Conservation (phyloP, 1,140 invertebrate genomes). For the Ceratoteleas bidentatus region DNA sequence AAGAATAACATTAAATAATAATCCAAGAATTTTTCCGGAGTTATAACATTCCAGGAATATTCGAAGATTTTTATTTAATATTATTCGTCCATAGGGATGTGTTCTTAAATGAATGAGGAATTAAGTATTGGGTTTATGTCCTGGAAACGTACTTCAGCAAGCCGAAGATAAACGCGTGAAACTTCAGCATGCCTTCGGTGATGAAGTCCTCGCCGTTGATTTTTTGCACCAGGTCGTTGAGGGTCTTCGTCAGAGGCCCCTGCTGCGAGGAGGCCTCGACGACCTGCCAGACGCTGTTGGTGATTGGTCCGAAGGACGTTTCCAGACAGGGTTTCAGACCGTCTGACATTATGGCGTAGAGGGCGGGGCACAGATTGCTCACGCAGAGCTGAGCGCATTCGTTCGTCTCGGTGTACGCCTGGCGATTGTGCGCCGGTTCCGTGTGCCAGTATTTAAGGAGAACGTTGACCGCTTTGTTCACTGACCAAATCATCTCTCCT, state of each 20-base stretch:
- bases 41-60: no score
- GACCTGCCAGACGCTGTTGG: constrained; percentile 94
- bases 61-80: no score
- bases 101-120: no score
- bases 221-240: constrained; percentile 92
- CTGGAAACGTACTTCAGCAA: constrained; percentile 89
- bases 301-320: constrained; percentile 92
- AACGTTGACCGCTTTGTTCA: constrained; percentile 86
- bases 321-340: constrained; percentile 90
- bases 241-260: constrained; percentile 91
- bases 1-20: no score
- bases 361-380: constrained; percentile 89
- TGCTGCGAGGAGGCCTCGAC: constrained; percentile 94
- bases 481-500: constrained; percentile 84
- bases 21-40: no score
- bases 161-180: constrained; percentile 94
- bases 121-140: no score
- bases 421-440: constrained; percentile 68
- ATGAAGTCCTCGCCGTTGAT: constrained; percentile 92
- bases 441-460: constrained; percentile 82
- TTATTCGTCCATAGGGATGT: no score
- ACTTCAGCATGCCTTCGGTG: constrained; percentile 92
- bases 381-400: constrained; percentile 87
- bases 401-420: constrained; percentile 73
- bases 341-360: constrained; percentile 91